phyloP scores from a whole-genome alignment of 2,113 vertebrate genomes.

The Prochilodus magdalenae region DNA sequence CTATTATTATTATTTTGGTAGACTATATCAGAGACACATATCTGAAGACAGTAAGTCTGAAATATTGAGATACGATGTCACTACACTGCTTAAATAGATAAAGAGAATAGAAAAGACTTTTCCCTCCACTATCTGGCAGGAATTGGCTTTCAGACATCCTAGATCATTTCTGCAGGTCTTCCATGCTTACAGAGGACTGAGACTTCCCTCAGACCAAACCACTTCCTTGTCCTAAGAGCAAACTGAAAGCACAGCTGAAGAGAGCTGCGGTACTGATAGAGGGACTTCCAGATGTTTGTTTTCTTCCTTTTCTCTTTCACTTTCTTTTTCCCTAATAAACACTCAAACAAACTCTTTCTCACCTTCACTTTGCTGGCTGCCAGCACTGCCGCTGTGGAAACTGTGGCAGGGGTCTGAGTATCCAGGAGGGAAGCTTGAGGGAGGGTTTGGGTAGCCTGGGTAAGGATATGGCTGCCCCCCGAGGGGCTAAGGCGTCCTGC shows the following conservation, averaged over 20 bases:
- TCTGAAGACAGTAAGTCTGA: no score
- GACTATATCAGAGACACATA: no score
- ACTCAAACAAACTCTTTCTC: conserved; percentile 58
- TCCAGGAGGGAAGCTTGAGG: conserved; percentile 90
- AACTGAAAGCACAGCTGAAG: conserved; percentile 27
- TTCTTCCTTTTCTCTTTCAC: conserved; percentile 4
- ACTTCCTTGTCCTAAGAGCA: background rate
- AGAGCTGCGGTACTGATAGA: background rate
- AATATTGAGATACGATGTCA: no score
- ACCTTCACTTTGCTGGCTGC: conserved; percentile 98
- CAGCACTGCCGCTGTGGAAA: conserved; percentile 94
- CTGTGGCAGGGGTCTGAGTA: conserved; percentile 96
- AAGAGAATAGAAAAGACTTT: no score
- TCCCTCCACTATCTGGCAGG: no score
- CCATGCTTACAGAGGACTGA: background rate
- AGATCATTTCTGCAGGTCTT: background rate
- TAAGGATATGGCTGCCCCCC: conserved; percentile 92
- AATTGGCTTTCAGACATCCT: background rate
- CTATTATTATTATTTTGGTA: no score
- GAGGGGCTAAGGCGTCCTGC: conserved; percentile 90
- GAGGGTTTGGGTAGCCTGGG: conserved; percentile 87
- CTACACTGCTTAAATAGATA: no score
- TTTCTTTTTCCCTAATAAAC: conserved; percentile 9
- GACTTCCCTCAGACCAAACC: no score
- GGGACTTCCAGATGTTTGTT: background rate